Percentiles rank a stretch among this genome's conserved stretches.
phyloP scores from a whole-genome alignment of 53 echinoderm and acorn worm genomes.

The Holothuria leucospilota region DNA sequence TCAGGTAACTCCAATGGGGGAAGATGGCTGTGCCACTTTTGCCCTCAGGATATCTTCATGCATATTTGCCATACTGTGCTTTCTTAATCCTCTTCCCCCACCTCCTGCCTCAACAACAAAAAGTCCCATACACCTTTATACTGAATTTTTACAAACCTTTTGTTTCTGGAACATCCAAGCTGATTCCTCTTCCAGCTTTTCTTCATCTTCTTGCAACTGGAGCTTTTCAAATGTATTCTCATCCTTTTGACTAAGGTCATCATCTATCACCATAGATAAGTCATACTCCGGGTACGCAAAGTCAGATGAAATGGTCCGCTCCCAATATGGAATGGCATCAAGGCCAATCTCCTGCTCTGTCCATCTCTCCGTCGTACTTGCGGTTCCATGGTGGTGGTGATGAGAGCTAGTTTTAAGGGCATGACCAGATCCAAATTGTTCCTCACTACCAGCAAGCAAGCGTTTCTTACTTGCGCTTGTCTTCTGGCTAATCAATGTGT shows the following conservation, averaged over 20 bases:
- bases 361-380: too few species aligned
- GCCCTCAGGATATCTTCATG: too few species aligned
- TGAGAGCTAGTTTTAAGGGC: not conserved
- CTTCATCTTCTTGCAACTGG: conserved; percentile 22
- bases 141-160: conserved; percentile 3
- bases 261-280: conserved; percentile 9
- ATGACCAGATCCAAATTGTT: not conserved
- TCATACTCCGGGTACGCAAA: conserved; percentile 29
- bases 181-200: conserved; percentile 26
- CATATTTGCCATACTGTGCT: too few species aligned
- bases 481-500: not conserved
- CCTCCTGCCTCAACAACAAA: too few species aligned
- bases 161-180: not conserved
- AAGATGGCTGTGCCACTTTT: too few species aligned
- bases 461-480: conserved; percentile 13
- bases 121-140: too few species aligned
- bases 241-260: not conserved
- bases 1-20: too few species aligned
- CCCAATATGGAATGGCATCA: conserved; percentile 19
- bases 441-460: not conserved
- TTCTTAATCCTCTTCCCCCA: too few species aligned
- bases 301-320: conserved; percentile 34
- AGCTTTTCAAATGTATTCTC: conserved; percentile 23
- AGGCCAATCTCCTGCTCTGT: not conserved
- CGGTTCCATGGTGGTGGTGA: not conserved